Evolutionary conservation across 2,113 vertebrate species (phyloP).

Genomic region (Mugil cephalus): DNA sequence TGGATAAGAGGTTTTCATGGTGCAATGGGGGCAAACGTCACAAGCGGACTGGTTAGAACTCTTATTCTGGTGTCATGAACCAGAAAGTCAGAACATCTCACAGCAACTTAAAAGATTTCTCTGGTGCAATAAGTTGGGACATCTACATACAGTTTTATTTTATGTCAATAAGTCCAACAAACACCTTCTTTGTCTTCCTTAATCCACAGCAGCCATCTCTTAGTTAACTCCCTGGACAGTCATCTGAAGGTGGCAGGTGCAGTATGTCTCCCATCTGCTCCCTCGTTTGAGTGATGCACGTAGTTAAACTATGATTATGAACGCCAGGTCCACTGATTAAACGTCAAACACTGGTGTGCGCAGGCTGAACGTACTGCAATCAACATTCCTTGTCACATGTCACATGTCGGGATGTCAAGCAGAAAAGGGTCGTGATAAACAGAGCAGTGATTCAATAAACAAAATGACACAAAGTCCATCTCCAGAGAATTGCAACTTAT

Average conservation of each 20-base stretch:
- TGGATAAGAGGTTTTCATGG: too few species aligned
- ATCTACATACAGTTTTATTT: slow-evolving; percentile 18
- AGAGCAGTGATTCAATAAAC: slow-evolving; percentile 6
- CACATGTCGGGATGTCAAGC: neutral
- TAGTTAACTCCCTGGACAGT: slow-evolving; percentile 12
- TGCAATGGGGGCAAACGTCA: neutral
- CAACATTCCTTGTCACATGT: neutral
- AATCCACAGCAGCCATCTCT: slow-evolving; percentile 18
- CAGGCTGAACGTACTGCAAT: slow-evolving; percentile 2
- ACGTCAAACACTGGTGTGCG: neutral
- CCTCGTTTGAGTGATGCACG: slow-evolving; percentile 23
- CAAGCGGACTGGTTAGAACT: slow-evolving; percentile 3
- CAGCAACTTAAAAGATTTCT: neutral
- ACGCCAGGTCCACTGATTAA: slow-evolving; percentile 1
- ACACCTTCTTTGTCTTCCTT: neutral
- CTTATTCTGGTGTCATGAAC: too few species aligned
- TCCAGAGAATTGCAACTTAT: too few species aligned
- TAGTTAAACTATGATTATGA: slow-evolving; percentile 30
- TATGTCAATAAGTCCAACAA: slow-evolving; percentile 6
- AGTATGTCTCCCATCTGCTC: slow-evolving; percentile 29
- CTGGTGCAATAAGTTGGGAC: neutral
- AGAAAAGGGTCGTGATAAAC: slow-evolving; percentile 6
- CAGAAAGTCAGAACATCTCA: slow-evolving; percentile 15
- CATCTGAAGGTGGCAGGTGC: slow-evolving; percentile 36
- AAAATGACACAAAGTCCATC: neutral